These are phyloP conservation scores for Dione vanillae DNA, from an alignment of 2,888 invertebrate species.

Conservation along the genomic window DNA sequence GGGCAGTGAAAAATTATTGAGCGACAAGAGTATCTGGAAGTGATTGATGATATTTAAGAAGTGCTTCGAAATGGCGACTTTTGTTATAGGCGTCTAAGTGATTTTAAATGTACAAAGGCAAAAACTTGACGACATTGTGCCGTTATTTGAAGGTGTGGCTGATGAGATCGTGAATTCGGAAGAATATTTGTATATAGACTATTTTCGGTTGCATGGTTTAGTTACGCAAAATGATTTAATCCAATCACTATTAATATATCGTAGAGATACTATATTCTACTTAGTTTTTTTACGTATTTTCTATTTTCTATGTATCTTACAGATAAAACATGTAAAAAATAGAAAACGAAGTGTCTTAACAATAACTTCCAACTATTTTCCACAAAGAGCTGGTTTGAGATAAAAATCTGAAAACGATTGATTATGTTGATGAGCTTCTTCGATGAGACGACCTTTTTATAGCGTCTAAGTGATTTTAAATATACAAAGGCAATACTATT, in stretches of 20 bases:
- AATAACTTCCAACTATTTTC: background rate
- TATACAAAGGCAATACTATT: conserved; percentile 15
- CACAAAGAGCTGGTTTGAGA: background rate
- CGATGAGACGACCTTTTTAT: conserved; percentile 12
- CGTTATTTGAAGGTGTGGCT: background rate
- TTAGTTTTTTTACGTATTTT: too few species aligned
- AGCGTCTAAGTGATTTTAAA: conserved; percentile 21
- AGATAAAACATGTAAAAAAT: background rate
- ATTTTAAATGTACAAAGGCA: conserved; percentile 14
- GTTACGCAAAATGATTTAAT: too few species aligned
- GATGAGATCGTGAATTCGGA: background rate
- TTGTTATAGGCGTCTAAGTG: conserved; percentile 19
- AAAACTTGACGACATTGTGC: background rate
- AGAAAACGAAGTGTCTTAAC: background rate
- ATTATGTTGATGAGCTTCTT: conserved; percentile 18
- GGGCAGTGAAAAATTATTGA: conserved; percentile 38
- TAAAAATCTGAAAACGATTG: conserved; percentile 27
- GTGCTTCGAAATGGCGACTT: conserved; percentile 15
- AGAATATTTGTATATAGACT: background rate
- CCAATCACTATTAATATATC: too few species aligned
- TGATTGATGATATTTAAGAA: conserved; percentile 33
- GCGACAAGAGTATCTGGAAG: conserved; percentile 24
- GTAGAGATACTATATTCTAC: too few species aligned
- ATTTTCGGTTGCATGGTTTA: too few species aligned
- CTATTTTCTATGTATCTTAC: too few species aligned